Base-by-base conservation (phyloP, 2,797 vertebrate species). In the Squalus acanthias region DNA sequence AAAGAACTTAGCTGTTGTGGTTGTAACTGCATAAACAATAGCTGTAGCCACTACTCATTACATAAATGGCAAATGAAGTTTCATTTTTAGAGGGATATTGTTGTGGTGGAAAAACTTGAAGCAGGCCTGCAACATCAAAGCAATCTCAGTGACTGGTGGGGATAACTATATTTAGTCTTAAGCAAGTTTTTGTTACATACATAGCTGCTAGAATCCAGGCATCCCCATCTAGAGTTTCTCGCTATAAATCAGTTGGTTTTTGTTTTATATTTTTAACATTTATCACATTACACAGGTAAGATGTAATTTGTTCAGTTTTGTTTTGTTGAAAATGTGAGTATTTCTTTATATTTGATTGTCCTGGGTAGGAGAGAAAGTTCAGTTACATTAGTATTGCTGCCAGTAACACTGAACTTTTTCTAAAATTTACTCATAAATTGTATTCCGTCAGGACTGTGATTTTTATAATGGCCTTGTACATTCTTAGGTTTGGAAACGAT, bases 401-500 rank as follows among this genome's bases (percentile, higher is more conserved):
- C 91, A 69, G n/a, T 39, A 67, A 10, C 29, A 92, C 15, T 33
- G 12, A 8, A 63, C 33, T n/a, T 69, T 33, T 3, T 93, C 33
- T 24, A 26, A 67, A 93, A 3, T 69, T 67, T 67, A 17, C 9
- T 69, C n/a, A 22, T 93, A 46, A 39, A 46, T 39, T 93, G 65
- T 46, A 69, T 46, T 93, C 33, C 10, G 1, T 20, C n/a, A 46
- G n/a, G 20, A 8, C 39, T 85, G 39, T 50, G 13, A 22, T 46
- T 85, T 50, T 46, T 67, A 69, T 93, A 67, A 92, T 65, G 4
- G 5, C 29, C 26, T 39, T 93, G 50, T 95, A 10, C 8, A 60
- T 74, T 96, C 96, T 20, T 96, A 99, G 99, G 97, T 99, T 99
- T 97, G 99, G 99, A 63, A 99, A 99, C 60, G 99, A 99, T 97